Conservation (phyloP, 2,888 invertebrate species). For the Parapristionchus giblindavisi region DNA sequence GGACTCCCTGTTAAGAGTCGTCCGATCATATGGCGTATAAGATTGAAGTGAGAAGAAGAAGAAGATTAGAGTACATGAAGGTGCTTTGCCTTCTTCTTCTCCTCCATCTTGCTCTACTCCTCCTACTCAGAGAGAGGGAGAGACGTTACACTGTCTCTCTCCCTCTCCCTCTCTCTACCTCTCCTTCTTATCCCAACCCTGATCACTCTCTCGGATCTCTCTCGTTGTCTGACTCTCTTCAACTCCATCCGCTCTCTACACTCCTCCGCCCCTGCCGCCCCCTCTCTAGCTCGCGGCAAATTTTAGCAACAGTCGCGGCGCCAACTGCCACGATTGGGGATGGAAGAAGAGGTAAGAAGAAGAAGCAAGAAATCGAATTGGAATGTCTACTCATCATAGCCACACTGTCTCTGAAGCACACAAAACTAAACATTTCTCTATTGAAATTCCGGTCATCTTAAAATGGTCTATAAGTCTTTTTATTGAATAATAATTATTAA, state of each 20-base stretch:
- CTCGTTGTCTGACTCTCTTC: background rate
- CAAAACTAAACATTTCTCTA: no score
- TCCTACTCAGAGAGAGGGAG: slow-evolving; percentile 2
- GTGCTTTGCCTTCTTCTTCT: background rate
- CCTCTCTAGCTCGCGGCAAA: slow-evolving; percentile 3
- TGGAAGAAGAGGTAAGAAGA: background rate
- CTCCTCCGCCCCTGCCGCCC: background rate
- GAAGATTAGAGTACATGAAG: slow-evolving; percentile 26
- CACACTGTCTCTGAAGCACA: no score
- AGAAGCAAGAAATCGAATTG: no score
- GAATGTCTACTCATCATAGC: no score
- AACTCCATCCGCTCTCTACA: background rate
- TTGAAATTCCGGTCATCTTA: no score
- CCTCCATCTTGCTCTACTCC: slow-evolving; percentile 30
- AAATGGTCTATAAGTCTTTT: no score
- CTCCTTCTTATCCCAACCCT: no score
- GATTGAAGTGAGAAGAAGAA: background rate
- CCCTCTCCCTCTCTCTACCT: background rate
- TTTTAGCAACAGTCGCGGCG: slow-evolving; percentile 39
- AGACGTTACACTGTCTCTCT: slow-evolving; percentile 28
- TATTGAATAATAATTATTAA: no score
- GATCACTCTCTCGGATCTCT: background rate
- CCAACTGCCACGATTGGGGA: slow-evolving; percentile 3
- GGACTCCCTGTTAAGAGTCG: background rate
- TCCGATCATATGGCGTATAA: background rate